These are phyloP conservation scores for Nephrocerus scutellatus DNA, from an alignment of 2,888 invertebrate species.

Conservation along the genomic window DNA sequence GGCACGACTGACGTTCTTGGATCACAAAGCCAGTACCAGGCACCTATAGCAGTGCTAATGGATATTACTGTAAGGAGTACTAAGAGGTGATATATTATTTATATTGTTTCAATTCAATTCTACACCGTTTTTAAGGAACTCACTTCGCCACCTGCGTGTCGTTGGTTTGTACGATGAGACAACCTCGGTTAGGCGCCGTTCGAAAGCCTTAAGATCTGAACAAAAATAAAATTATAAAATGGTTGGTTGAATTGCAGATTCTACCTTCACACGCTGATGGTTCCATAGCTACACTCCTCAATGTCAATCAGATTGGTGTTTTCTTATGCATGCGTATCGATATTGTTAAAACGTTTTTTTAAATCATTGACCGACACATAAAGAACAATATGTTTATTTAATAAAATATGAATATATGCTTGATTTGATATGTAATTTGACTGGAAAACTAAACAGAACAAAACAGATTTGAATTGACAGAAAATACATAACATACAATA, in stretches of 20 bases:
- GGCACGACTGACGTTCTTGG: conserved; percentile 88
- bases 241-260: conserved; percentile 6
- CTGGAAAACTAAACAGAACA: no score
- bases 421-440: no score
- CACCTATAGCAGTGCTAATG: conserved; percentile 85
- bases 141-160: conserved; percentile 93
- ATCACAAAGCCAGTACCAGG: conserved; percentile 94
- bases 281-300: no score
- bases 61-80: conserved; percentile 82
- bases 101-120: background rate
- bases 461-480: no score
- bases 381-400: no score
- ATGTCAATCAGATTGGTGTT: no score
- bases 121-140: conserved; percentile 38
- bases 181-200: conserved; percentile 92
- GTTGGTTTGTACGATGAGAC: conserved; percentile 92
- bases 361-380: no score
- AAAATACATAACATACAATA: no score
- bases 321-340: no score
- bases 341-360: no score
- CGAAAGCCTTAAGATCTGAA: conserved; percentile 95
- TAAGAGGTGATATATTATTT: conserved; percentile 44
- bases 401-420: no score
- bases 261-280: conserved; percentile 89
- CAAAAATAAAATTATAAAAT: conserved; percentile 26